Evolutionary conservation across 2,888 invertebrate genomes (phyloP).

Genomic region (Mythimna albipuncta): DNA sequence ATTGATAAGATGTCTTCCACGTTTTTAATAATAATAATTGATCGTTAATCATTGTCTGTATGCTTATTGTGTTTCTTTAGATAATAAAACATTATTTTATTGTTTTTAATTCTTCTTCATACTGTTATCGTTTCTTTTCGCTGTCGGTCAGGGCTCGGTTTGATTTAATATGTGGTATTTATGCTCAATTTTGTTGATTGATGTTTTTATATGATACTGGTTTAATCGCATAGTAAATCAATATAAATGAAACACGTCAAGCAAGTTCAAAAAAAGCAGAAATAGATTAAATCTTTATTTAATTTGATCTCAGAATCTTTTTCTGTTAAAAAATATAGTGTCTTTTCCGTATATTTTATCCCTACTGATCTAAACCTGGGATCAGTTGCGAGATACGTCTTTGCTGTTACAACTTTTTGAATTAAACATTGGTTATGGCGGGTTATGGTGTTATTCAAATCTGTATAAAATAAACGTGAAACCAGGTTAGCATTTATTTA

Average conservation of each 20-base stretch:
- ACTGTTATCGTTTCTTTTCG: neutral
- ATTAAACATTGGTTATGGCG: neutral
- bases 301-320: neutral
- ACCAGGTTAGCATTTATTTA: slow-evolving; percentile 11
- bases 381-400: no score
- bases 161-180: slow-evolving; percentile 9
- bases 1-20: slow-evolving; percentile 38
- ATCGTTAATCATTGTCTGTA: slow-evolving; percentile 23
- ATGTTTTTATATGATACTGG: neutral
- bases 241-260: neutral
- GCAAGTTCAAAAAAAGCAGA: slow-evolving; percentile 1
- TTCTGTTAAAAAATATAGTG: neutral
- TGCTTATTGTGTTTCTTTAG: neutral
- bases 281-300: neutral
- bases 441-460: neutral
- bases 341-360: neutral
- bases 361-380: neutral
- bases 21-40: slow-evolving; percentile 22
- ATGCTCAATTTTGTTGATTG: slow-evolving; percentile 5
- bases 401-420: neutral
- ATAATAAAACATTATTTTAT: slow-evolving; percentile 27
- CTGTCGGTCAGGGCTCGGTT: neutral
- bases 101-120: slow-evolving; percentile 20
- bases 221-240: neutral
- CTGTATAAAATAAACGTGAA: neutral